Percentiles rank a stretch among this genome's conserved stretches.
These are phyloP conservation scores for Gymnopithys bicolor DNA, from an alignment of 2,797 vertebrate species.

Conservation along the genomic window DNA sequence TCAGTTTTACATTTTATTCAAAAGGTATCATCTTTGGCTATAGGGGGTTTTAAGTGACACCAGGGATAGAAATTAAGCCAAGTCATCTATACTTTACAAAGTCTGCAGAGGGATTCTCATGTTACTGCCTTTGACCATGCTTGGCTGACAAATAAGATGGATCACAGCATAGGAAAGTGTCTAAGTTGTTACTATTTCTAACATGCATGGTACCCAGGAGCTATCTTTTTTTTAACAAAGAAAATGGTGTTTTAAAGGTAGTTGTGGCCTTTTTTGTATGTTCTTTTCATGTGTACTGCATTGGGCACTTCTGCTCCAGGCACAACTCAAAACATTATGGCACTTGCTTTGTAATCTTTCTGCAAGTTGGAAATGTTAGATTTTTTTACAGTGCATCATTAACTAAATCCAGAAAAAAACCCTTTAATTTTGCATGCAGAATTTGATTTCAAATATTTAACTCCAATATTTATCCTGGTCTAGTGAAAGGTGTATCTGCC, in stretches of 20 bases:
- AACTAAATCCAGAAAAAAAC: neutral
- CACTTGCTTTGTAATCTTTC: neutral
- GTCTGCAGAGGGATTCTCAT: neutral
- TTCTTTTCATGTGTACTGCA: neutral
- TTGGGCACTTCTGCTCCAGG: neutral
- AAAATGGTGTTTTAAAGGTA: neutral
- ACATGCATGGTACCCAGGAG: neutral
- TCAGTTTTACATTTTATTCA: neutral
- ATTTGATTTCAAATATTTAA: neutral
- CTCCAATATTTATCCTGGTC: neutral
- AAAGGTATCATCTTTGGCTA: neutral
- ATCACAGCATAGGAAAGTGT: neutral
- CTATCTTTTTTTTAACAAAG: neutral
- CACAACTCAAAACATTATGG: neutral
- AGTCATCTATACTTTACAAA: neutral
- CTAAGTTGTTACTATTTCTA: neutral
- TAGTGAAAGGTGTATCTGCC: neutral
- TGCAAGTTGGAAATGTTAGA: neutral
- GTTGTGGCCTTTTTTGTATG: neutral
- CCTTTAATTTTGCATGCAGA: neutral
- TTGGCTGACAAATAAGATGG: neutral
- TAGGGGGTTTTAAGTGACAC: neutral
- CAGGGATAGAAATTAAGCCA: neutral
- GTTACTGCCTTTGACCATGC: neutral
- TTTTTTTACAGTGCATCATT: neutral